Conservation (phyloP, 1,140 invertebrate species). For the Drosophila repleta region DNA sequence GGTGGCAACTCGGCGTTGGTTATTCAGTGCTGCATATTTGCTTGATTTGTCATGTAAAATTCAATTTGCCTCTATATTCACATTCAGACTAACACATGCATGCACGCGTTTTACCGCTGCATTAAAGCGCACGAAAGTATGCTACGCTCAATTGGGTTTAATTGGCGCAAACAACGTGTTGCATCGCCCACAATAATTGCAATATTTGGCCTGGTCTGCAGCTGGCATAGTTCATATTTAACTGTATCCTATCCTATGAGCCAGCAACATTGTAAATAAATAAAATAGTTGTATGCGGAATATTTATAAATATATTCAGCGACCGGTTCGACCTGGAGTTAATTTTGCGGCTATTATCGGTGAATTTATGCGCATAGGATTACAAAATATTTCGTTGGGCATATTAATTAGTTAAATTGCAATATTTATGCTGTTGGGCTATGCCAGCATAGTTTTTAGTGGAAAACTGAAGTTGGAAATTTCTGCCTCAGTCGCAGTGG, state of each 20-base stretch:
- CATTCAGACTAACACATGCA: not conserved
- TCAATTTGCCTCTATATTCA: slow-evolving; percentile 39
- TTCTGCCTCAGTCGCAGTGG: slow-evolving; percentile 53
- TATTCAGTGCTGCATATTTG: slow-evolving; percentile 59
- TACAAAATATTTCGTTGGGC: slow-evolving; percentile 18
- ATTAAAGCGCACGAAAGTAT: slow-evolving; percentile 60
- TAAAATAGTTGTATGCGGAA: not conserved
- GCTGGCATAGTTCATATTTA: slow-evolving; percentile 24
- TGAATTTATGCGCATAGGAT: slow-evolving; percentile 7
- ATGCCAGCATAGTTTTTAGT: slow-evolving; percentile 1
- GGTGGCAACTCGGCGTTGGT: slow-evolving; percentile 14
- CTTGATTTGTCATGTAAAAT: slow-evolving; percentile 53
- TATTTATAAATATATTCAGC: not conserved
- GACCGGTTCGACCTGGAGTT: slow-evolving; percentile 3
- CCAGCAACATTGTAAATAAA: slow-evolving; percentile 39
- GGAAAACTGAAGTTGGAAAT: slow-evolving; percentile 56
- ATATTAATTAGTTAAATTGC: slow-evolving; percentile 36
- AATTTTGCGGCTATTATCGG: slow-evolving; percentile 30
- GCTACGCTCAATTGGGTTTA: slow-evolving; percentile 73
- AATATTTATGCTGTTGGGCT: not conserved
- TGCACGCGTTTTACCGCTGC: not conserved
- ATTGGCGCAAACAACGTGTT: slow-evolving; percentile 48
- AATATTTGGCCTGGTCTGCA: slow-evolving; percentile 22
- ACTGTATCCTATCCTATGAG: slow-evolving; percentile 6
- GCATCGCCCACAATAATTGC: slow-evolving; percentile 30